Evolutionary conservation across 2,888 invertebrate species (phyloP).

Genomic region (Epinotia brunnichana): DNA sequence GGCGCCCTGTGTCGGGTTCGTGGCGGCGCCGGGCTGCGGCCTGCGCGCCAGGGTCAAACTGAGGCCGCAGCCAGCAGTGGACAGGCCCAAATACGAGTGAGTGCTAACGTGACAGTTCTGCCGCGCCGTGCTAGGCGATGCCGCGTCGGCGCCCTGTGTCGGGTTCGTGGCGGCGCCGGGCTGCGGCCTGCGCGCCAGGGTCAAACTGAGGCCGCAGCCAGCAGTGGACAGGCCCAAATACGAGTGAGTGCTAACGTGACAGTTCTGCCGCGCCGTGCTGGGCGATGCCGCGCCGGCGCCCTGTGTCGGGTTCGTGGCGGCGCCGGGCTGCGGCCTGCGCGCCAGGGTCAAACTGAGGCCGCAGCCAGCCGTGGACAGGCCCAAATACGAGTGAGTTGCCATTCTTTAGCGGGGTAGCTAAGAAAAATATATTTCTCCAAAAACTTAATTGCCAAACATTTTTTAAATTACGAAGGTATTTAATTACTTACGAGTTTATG

Average conservation of each 20-base stretch:
- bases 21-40: constrained; percentile 96
- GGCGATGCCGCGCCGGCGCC: constrained; percentile 85
- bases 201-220: constrained; percentile 45
- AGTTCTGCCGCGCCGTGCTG: constrained; percentile 90
- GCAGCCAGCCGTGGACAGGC: constrained; percentile 34
- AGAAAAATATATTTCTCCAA: too few relatives aligned
- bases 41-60: constrained; percentile 85
- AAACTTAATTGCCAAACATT: too few relatives aligned
- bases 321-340: constrained; percentile 96
- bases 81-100: neutral
- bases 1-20: constrained; percentile 89
- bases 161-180: constrained; percentile 95
- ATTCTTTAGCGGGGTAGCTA: too few relatives aligned
- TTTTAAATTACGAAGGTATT: too few relatives aligned
- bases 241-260: too few relatives aligned
- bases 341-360: constrained; percentile 76
- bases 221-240: constrained; percentile 11
- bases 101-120: too few relatives aligned
- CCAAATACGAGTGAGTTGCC: neutral
- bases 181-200: constrained; percentile 92
- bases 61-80: constrained; percentile 46
- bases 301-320: constrained; percentile 90
- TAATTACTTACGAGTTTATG: neutral
- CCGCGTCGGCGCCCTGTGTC: constrained; percentile 85
- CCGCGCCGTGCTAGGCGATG: constrained; percentile 86